Percentiles rank a stretch among this genome's conserved stretches.
phyloP scores from a whole-genome alignment of 2,113 vertebrate species.

The Bubo scandiacus region DNA sequence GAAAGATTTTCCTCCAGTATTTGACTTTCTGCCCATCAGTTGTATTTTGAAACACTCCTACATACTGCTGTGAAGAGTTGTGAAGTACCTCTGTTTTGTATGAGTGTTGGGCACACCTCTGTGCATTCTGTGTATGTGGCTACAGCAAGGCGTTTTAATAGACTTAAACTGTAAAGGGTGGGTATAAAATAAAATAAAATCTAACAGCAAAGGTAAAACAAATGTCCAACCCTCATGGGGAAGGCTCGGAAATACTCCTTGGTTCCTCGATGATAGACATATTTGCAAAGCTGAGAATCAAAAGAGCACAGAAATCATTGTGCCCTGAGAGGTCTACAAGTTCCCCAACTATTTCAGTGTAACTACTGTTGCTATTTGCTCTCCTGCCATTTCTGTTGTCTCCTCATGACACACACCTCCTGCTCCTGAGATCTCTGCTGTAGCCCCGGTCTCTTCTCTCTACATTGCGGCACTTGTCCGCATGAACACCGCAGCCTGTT shows the following conservation, averaged over 20 bases:
- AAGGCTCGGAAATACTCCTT: not conserved
- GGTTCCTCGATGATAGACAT: rapidly evolving
- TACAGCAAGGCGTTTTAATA: not conserved
- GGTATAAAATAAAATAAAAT: not conserved
- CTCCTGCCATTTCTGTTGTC: not conserved
- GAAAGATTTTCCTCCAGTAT: not conserved
- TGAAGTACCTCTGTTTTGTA: not conserved
- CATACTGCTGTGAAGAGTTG: not conserved
- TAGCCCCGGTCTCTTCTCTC: not conserved
- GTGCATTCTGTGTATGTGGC: no score
- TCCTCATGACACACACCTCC: not conserved
- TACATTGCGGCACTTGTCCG: not conserved
- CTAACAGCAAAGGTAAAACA: not conserved
- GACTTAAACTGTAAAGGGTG: not conserved
- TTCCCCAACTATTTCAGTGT: not conserved
- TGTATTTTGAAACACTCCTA: not conserved
- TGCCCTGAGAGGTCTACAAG: not conserved
- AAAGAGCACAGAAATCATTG: not conserved
- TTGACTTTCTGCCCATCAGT: not conserved
- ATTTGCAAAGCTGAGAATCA: not conserved
- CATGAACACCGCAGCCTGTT: not conserved
- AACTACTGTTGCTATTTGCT: not conserved
- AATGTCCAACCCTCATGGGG: not conserved
- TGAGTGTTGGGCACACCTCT: not conserved
- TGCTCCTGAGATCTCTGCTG: not conserved